A percentile compares a stretch with the other conserved stretches of the same genome.
phyloP scores from a whole-genome alignment of 2,888 invertebrate species.

The Limenitis camilla region DNA sequence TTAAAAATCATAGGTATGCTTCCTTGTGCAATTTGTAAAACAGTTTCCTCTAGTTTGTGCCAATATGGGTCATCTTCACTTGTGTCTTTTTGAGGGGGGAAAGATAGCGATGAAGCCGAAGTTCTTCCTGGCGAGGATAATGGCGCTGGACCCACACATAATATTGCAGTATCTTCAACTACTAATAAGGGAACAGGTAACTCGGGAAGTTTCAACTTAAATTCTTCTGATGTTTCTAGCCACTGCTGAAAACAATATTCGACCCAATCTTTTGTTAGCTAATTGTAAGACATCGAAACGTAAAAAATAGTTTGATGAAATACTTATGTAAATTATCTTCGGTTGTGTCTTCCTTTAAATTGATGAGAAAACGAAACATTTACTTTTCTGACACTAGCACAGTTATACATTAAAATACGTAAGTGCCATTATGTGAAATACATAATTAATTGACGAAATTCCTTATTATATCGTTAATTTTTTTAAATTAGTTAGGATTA shows the following conservation, averaged over 20 bases:
- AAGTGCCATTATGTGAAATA: too few species aligned
- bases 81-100: slow-evolving; percentile 43
- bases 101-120: slow-evolving; percentile 68
- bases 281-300: too few species aligned
- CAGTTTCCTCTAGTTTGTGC: slow-evolving; percentile 85
- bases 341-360: too few species aligned
- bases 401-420: too few species aligned
- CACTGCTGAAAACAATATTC: slow-evolving; percentile 52
- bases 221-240: slow-evolving; percentile 57
- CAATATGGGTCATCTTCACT: slow-evolving; percentile 66
- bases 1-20: slow-evolving; percentile 84
- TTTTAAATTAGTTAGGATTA: too few species aligned
- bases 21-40: slow-evolving; percentile 81
- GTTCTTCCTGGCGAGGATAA: slow-evolving; percentile 71
- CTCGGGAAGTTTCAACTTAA: slow-evolving; percentile 64
- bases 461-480: too few species aligned
- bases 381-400: too few species aligned
- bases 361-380: too few species aligned
- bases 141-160: slow-evolving; percentile 77
- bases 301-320: too few species aligned
- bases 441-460: too few species aligned
- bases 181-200: slow-evolving; percentile 85
- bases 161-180: slow-evolving; percentile 79
- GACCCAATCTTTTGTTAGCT: background rate
- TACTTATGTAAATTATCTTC: too few species aligned